Conservation (phyloP, 2,888 invertebrate genomes). For the Hipparchia sbordonii region DNA sequence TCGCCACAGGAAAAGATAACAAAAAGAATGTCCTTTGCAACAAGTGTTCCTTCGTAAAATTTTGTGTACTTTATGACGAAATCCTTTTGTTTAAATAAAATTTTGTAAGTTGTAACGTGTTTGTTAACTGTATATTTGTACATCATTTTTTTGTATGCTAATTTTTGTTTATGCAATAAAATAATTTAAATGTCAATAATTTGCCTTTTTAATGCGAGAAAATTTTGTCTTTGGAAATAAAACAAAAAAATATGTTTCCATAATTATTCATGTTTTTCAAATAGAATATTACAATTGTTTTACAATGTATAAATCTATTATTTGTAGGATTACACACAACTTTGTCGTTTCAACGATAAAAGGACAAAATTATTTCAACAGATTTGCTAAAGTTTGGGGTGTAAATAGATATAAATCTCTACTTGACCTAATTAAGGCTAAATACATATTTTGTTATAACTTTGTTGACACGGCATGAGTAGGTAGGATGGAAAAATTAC, state of each 20-base stretch:
- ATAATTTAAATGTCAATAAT: neutral
- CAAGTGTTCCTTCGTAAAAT: neutral
- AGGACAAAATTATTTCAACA: conserved; percentile 63
- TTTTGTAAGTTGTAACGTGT: conserved; percentile 12
- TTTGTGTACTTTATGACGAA: neutral
- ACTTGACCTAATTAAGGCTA: conserved; percentile 2
- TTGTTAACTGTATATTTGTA: conserved; percentile 2
- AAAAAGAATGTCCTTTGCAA: neutral
- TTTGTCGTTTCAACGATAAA: conserved; percentile 73
- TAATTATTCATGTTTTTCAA: conserved; percentile 38
- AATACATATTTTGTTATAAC: conserved; percentile 5
- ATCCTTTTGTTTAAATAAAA: neutral
- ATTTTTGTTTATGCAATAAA: conserved; percentile 4
- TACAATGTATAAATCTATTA: conserved; percentile 44
- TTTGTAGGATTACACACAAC: conserved; percentile 49
- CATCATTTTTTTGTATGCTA: neutral
- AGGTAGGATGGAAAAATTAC: neutral
- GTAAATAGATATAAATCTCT: conserved; percentile 27
- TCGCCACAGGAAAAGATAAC: conserved; percentile 69
- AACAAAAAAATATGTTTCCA: conserved; percentile 33
- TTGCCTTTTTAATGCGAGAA: neutral
- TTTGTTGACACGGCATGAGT: conserved; percentile 10
- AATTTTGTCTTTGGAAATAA: conserved; percentile 58
- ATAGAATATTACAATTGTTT: conserved; percentile 40
- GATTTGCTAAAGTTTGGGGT: conserved; percentile 36